Evolutionary conservation across 2,113 vertebrate species (phyloP), one percentile per base, ranked within the genome.

Genomic region (Geococcyx californianus): DNA sequence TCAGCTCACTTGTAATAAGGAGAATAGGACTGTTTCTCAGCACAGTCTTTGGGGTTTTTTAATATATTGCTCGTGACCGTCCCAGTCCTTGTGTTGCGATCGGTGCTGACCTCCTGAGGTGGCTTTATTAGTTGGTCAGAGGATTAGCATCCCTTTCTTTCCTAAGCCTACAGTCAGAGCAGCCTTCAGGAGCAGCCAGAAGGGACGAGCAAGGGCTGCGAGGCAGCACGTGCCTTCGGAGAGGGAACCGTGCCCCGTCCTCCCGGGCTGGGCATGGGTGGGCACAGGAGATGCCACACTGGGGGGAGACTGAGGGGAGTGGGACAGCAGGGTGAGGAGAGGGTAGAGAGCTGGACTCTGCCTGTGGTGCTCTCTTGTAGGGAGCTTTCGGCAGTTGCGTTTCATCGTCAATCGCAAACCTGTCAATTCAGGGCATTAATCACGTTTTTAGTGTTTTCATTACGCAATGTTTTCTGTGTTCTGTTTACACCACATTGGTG

Each of bases 361-460:
- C 28, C 40, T 34, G 2, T 0, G 0, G 5, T 7, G 26, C 3
- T 26, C 29, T 73, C 47, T 17, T 20, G 11, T 3, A 31, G 29
- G 47, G 36, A 40, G 36, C 31, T 70, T 24, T 45, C 24, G 8
- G 59, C 14, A 51, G 23, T 8, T 36, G 3, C 25, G 9, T 80
- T 92, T 72, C 74, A 58, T 54, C 28, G 34, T 76, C 13, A 38
- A 1, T 24, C 1, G 0, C 36, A 84, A 92, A 63, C 29, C 24
- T 84, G 13, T 72, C 6, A 1, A 84, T 94, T 36, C 42, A 58
- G 42, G 56, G 70, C 59, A 84, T 44, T 51, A 78, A 81, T 67
- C 80, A 28, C 25, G 3, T 69, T 83, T 80, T 91, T 80, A 80
- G 55, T 38, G 18, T 86, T 56, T 76, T 93, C 45, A 31, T 59